These are phyloP conservation scores for Iguana delicatissima DNA, from an alignment of 2,797 vertebrate species.

Conservation along the genomic window DNA sequence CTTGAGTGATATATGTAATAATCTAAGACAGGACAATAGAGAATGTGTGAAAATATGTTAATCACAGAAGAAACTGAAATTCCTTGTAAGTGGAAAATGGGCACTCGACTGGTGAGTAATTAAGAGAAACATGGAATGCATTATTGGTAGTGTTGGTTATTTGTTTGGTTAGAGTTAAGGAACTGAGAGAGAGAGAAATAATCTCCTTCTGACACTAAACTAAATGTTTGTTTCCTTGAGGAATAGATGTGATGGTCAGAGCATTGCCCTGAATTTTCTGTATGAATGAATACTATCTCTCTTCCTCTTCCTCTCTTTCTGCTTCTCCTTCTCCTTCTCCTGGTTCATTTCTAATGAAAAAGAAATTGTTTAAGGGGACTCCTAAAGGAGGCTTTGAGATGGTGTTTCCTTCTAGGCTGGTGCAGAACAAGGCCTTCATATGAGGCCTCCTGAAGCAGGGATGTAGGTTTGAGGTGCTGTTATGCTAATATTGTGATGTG, in stretches of 20 bases:
- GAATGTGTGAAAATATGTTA: slow-evolving; percentile 15
- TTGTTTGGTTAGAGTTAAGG: not conserved
- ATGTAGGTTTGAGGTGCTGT: too few species aligned
- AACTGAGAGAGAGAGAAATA: not conserved
- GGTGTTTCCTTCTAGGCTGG: too few species aligned
- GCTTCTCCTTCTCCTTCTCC: too few species aligned
- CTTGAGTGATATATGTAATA: not conserved
- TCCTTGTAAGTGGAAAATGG: slow-evolving; percentile 9
- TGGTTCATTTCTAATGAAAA: too few species aligned
- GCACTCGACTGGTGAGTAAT: not conserved
- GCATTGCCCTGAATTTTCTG: not conserved
- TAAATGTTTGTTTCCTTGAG: not conserved
- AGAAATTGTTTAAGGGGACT: too few species aligned
- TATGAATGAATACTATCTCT: not conserved
- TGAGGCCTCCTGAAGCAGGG: too few species aligned
- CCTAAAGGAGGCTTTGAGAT: too few species aligned
- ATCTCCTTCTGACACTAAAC: not conserved
- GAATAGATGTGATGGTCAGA: not conserved
- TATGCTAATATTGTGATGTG: too few species aligned
- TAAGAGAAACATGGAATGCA: not conserved
- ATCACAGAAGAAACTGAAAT: slow-evolving; percentile 5
- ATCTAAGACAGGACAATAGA: not conserved
- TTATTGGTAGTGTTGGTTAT: not conserved
- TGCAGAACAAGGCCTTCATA: too few species aligned
- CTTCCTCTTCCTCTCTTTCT: too few species aligned